Evolutionary conservation across 35 echinoderm and acorn worm species (phyloP), one percentile per base, ranked within the genome.

Genomic region (Apostichopus californicus): DNA sequence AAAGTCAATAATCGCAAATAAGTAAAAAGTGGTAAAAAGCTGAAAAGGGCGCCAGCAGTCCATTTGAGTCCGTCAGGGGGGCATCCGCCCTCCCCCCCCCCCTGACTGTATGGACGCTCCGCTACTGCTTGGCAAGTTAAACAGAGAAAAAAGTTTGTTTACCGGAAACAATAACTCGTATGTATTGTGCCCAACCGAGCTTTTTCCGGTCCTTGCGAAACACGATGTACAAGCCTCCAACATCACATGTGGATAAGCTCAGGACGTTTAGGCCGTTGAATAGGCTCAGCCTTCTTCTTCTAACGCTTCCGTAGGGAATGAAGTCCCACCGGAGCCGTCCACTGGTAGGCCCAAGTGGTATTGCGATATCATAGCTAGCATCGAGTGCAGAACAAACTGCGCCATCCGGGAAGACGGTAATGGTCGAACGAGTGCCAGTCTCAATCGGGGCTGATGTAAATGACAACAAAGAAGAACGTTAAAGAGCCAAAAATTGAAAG

Each of bases 181-280:
- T 52, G 80, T 82, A 82, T n/a, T 82, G 14, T 52, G 26, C 80
- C 80, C 80, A 82, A 14, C 80, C 80, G 9, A 24, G 8, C 80
- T 46, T 54, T 12, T 24, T 57, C 46, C 80, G 10, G 22, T 82
- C 22, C n/a, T 18, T 82, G 11, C 25, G 20, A 18, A n/a, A 82
- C 14, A 82, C 80, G 28, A 82, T 82, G 80, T 82, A 82, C 10
- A 82, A 18, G 12, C 80, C 80, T n/a, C 23, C 80, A 9, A 6
- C 11, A 57, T 57, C 17, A 12, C 8, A 53, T 26, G 10, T 46
- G 6, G 34, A 55, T 14, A 82, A 6, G 12, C 55, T 82, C 8
- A 82, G 5, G 10, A 17, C 9, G 46, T 55, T 55, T 15, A 4
- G 8, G 5, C 80, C 28, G 11, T 82, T 82, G 22, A n/a, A 3